These are phyloP conservation scores for Cossypha caffra DNA, from an alignment of 2,797 vertebrate species.

Conservation along the genomic window DNA sequence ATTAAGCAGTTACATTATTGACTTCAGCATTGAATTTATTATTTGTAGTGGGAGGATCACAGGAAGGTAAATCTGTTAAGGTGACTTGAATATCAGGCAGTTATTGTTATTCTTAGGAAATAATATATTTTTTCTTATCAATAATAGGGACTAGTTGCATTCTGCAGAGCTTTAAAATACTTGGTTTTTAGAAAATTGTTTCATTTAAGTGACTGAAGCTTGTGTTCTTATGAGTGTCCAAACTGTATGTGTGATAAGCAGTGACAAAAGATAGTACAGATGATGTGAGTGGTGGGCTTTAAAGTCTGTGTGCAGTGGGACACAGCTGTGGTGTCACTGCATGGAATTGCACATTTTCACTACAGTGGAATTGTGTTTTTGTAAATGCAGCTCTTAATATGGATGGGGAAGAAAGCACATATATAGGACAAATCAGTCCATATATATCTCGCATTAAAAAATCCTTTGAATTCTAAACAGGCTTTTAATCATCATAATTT, in stretches of 20 bases:
- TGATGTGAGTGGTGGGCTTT: background rate
- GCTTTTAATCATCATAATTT: background rate
- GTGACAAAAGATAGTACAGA: background rate
- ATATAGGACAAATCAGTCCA: background rate
- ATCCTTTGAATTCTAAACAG: background rate
- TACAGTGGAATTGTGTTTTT: background rate
- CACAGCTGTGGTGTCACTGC: background rate
- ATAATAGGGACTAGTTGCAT: background rate
- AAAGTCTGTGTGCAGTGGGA: rapidly evolving
- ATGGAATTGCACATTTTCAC: background rate
- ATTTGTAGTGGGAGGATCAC: background rate
- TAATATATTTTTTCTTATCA: background rate
- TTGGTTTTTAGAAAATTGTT: background rate
- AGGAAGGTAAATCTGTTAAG: background rate
- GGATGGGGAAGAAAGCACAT: background rate
- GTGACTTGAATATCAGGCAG: background rate
- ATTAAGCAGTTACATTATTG: background rate
- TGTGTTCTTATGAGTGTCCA: background rate
- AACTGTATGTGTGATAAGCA: background rate
- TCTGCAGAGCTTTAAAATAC: background rate
- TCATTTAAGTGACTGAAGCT: background rate
- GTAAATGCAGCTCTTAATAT: background rate
- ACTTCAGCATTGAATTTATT: background rate
- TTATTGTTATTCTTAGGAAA: background rate
- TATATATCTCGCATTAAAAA: background rate